These are phyloP conservation scores for Hippocampus abdominalis DNA, from an alignment of 2,113 vertebrate species.

Conservation along the genomic window DNA sequence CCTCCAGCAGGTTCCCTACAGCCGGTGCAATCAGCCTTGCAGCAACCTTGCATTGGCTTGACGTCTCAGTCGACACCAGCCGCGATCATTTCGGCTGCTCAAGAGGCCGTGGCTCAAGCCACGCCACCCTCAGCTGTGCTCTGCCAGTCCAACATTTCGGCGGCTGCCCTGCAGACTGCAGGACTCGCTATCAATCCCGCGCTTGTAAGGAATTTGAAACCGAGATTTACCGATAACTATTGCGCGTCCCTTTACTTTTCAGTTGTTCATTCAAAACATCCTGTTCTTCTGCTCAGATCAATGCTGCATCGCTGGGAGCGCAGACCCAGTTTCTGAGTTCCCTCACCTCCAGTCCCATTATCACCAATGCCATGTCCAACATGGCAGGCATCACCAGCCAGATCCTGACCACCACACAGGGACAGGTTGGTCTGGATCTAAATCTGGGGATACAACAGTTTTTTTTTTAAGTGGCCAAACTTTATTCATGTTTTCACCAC, in stretches of 20 bases:
- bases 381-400: slow-evolving; percentile 86
- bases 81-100: slow-evolving; percentile 62
- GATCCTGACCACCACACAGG: slow-evolving; percentile 91
- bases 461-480: neutral
- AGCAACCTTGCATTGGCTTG: slow-evolving; percentile 37
- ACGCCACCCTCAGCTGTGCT: slow-evolving; percentile 49
- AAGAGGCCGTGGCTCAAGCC: slow-evolving; percentile 50
- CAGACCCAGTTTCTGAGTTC: slow-evolving; percentile 90
- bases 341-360: slow-evolving; percentile 83
- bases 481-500: neutral
- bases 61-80: slow-evolving; percentile 64
- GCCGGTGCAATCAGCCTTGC: slow-evolving; percentile 55
- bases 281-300: slow-evolving; percentile 71
- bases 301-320: slow-evolving; percentile 82
- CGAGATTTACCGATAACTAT: slow-evolving; percentile 30
- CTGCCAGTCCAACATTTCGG: slow-evolving; percentile 74
- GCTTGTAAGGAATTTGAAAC: slow-evolving; percentile 82
- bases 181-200: slow-evolving; percentile 89
- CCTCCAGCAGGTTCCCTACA: slow-evolving; percentile 73
- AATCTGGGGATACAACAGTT: neutral
- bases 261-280: neutral
- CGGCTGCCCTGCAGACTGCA: slow-evolving; percentile 82
- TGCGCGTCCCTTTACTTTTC: neutral
- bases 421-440: slow-evolving; percentile 77
- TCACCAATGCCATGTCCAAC: slow-evolving; percentile 82